Percentiles rank a stretch among this genome's conserved stretches.
Conservation (phyloP, 2,797 vertebrate genomes). For the Rhynchonycteris naso region DNA sequence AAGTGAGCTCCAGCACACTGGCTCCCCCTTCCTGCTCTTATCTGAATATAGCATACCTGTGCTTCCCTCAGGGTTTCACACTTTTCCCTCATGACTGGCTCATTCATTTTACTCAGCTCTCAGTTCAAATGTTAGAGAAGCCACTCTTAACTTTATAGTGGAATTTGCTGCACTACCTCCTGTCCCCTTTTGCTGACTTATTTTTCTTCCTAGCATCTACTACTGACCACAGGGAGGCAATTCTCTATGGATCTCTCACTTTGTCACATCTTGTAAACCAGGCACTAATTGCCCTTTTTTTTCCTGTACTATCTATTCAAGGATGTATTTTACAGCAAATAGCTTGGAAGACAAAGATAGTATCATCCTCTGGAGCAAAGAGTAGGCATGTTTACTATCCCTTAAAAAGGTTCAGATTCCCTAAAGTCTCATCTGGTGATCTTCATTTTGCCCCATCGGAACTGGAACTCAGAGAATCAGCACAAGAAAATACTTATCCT, state of each 20-base stretch:
- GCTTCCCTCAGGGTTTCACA: no score
- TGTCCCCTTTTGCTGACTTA: not conserved
- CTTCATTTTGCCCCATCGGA: rapidly evolving
- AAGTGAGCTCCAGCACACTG: not conserved
- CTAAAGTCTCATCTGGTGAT: not conserved
- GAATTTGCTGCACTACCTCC: not conserved
- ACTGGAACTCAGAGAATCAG: not conserved
- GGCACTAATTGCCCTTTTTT: not conserved
- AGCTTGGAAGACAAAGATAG: not conserved
- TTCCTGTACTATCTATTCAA: not conserved
- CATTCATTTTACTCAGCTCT: not conserved
- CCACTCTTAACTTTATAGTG: not conserved
- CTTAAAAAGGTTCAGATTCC: not conserved
- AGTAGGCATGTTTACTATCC: not conserved
- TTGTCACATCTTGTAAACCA: not conserved
- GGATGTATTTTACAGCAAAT: not conserved
- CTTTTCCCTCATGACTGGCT: not conserved
- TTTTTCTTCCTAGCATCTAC: not conserved
- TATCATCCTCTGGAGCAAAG: not conserved
- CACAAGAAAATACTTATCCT: not conserved
- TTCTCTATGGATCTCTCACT: not conserved
- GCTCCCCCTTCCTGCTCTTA: not conserved
- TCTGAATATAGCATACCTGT: not conserved
- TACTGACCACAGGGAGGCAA: not conserved
- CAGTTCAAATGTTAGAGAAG: not conserved